These are phyloP conservation scores for Tetranychus cinnabarinus DNA, from an alignment of 1,140 invertebrate species.

Conservation along the genomic window DNA sequence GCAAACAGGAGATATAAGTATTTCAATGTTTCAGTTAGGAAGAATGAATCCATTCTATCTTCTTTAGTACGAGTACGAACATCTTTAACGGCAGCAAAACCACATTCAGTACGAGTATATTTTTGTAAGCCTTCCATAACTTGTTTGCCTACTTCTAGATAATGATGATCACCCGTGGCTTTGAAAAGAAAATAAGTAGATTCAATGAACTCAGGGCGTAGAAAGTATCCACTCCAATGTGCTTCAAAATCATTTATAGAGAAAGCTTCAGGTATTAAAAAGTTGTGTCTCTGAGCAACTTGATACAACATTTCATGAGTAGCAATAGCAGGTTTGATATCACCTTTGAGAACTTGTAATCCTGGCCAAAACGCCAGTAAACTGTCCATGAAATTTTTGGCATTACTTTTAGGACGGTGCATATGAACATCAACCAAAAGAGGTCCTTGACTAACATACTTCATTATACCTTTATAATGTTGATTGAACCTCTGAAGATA, in stretches of 20 bases:
- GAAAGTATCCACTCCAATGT: constrained; percentile 89
- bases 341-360: constrained; percentile 69
- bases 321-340: constrained; percentile 84
- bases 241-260: constrained; percentile 69
- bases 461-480: constrained; percentile 95
- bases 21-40: constrained; percentile 90
- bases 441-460: constrained; percentile 74
- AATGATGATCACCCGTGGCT: constrained; percentile 83
- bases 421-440: constrained; percentile 93
- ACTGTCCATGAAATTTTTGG: constrained; percentile 91
- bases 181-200: constrained; percentile 87
- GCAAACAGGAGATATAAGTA: constrained; percentile 86
- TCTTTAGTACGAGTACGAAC: constrained; percentile 68
- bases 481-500: constrained; percentile 74
- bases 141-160: constrained; percentile 71
- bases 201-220: constrained; percentile 90
- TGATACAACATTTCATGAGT: constrained; percentile 92
- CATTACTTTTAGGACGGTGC: constrained; percentile 83
- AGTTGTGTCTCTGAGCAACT: constrained; percentile 79
- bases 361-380: constrained; percentile 94
- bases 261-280: constrained; percentile 81
- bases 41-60: constrained; percentile 94
- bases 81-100: constrained; percentile 87
- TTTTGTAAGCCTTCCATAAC: constrained; percentile 73
- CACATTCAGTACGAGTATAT: constrained; percentile 75